These are phyloP conservation scores for Thalassoma bifasciatum DNA, from an alignment of 2,113 vertebrate genomes.

Conservation along the genomic window DNA sequence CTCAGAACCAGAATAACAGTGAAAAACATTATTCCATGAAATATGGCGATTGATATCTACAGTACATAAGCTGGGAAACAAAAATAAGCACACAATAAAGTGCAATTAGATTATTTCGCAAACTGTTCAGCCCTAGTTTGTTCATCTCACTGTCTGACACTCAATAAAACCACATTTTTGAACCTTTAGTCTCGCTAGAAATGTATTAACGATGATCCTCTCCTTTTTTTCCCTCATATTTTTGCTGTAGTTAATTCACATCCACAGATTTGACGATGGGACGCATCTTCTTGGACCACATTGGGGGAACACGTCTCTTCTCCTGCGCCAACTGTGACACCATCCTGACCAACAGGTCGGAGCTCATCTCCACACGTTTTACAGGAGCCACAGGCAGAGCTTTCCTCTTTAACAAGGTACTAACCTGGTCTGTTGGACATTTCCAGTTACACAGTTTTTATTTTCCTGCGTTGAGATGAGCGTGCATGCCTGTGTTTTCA, in stretches of 20 bases:
- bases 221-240: not conserved
- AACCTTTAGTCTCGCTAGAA: no score
- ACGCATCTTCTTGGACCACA: constrained; percentile 97
- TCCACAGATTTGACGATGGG: constrained; percentile 86
- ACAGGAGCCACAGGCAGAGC: constrained; percentile 97
- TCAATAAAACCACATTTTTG: not conserved
- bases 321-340: constrained; percentile 98
- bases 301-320: constrained; percentile 97
- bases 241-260: not conserved
- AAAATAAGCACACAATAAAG: no score
- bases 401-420: constrained; percentile 98
- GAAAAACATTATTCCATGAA: no score
- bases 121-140: no score
- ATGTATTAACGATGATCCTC: not conserved
- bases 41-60: no score
- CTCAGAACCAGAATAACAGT: no score
- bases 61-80: no score
- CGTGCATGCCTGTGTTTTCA: not conserved
- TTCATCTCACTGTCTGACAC: no score
- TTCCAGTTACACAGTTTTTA: not conserved
- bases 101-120: no score
- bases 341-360: constrained; percentile 95
- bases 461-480: not conserved
- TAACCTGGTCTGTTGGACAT: not conserved
- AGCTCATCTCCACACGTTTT: constrained; percentile 98